Percentiles rank a stretch among this genome's conserved stretches.
Conservation (phyloP, 2,888 invertebrate species). For the Smittia aterrima region DNA sequence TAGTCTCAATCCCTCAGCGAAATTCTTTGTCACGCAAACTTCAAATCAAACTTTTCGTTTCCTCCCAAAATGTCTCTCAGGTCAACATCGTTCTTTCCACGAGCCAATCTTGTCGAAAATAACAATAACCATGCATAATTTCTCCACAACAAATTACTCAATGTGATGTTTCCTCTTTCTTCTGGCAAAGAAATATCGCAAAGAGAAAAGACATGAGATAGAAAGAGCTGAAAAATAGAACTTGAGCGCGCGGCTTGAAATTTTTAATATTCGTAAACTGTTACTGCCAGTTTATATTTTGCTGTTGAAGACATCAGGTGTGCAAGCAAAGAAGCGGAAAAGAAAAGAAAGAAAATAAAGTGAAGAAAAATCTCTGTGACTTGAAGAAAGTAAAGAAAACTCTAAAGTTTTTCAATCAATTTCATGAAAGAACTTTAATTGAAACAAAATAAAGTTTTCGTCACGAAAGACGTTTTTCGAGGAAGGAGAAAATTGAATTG, state of each 20-base stretch:
- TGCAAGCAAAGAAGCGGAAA: not conserved
- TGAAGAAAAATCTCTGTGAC: not conserved
- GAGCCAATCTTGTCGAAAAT: not conserved
- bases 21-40: too few relatives aligned
- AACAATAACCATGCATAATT: conserved; percentile 7
- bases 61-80: too few relatives aligned
- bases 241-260: conserved; percentile 24
- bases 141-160: not conserved
- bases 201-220: conserved; percentile 29
- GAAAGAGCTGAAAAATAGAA: conserved; percentile 41
- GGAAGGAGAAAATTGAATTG: conserved; percentile 10
- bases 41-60: too few relatives aligned
- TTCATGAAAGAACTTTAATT: not conserved
- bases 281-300: conserved; percentile 30
- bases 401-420: not conserved
- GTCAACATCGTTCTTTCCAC: too few relatives aligned
- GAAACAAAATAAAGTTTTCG: not conserved
- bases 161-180: not conserved
- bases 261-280: not conserved
- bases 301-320: conserved; percentile 35
- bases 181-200: not conserved
- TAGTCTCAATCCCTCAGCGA: too few relatives aligned
- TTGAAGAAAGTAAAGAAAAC: not conserved
- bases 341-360: not conserved
- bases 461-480: not conserved